Evolutionary conservation across 2,888 invertebrate genomes (phyloP).

Genomic region (Drosophila anceps): DNA sequence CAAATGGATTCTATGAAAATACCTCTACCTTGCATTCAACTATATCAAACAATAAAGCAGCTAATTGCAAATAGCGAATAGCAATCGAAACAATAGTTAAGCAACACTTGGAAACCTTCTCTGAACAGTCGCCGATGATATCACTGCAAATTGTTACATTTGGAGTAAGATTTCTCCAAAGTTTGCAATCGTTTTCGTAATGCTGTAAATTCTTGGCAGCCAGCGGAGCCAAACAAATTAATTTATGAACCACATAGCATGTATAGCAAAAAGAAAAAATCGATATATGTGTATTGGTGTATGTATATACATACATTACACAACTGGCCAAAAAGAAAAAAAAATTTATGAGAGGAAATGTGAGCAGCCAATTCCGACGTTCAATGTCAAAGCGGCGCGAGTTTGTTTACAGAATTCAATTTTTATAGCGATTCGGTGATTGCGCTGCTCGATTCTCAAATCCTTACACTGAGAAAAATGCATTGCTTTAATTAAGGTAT

Average conservation of each 20-base stretch:
- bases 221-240: slow-evolving; percentile 54
- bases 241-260: slow-evolving; percentile 52
- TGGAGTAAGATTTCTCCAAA: slow-evolving; percentile 14
- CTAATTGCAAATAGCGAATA: slow-evolving; percentile 57
- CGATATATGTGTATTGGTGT: neutral
- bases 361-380: slow-evolving; percentile 51
- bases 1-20: slow-evolving; percentile 44
- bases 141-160: slow-evolving; percentile 47
- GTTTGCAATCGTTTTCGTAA: slow-evolving; percentile 34
- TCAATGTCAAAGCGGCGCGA: slow-evolving; percentile 70
- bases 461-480: slow-evolving; percentile 12
- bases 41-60: slow-evolving; percentile 54
- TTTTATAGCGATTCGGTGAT: slow-evolving; percentile 26
- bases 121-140: slow-evolving; percentile 39
- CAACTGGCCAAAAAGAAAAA: slow-evolving; percentile 72
- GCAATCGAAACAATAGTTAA: slow-evolving; percentile 18
- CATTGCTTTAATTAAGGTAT: neutral
- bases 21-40: slow-evolving; percentile 41
- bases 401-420: slow-evolving; percentile 63
- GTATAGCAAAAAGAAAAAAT: slow-evolving; percentile 14
- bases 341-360: slow-evolving; percentile 73
- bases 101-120: slow-evolving; percentile 19
- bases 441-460: slow-evolving; percentile 13
- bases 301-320: slow-evolving; percentile 51
- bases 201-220: slow-evolving; percentile 59